Base-by-base conservation (phyloP, 2,888 invertebrate genomes). In the Agrochola lychnidis region DNA sequence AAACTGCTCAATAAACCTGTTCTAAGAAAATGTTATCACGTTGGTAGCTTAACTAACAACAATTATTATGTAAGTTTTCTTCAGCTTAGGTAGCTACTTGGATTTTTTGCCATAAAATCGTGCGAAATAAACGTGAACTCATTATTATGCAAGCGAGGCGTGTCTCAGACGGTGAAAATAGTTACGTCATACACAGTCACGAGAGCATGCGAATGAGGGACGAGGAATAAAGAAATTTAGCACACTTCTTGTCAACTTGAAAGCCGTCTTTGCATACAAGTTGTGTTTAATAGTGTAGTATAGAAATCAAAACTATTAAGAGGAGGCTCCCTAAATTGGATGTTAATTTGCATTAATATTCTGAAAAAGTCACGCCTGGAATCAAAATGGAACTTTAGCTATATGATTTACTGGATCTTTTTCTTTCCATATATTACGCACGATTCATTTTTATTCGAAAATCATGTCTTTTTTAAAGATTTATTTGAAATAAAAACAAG, bases 121-220 rank as follows among this genome's bases (percentile, higher is more conserved):
- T 91, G 92, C 89, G 82, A 91, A 90, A 89, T 88, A 88, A 89
- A 89, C 91, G 90, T 89, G 90, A 87, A 88, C 89, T 89, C 87
- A 89, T 90, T 90, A 91, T 90, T 92, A 92, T 92, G 91, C 91
- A 92, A 91, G 89, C 83, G 77, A 85, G 89, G 87, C 84, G 79
- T 85, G 88, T 86, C 85, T 85, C 88, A 87, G 89, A 85, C 89
- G 89, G 91, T 90, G 90, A 92, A 92, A 91, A 91, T 89, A 84
- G 89, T 93, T 92, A 90, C 92, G 89, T 91, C 91, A 92, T 83
- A 88, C 84, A 82, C 87, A 87, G 89, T 88, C 91, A 89, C 90
- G 91, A 90, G 87, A 87, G 85, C 85, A 88, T 84, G 87, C 86
- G 84, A 86, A 79, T 83, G 87, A 85, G 79, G 87, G 87, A 85